Conservation (phyloP, 2,797 vertebrate genomes). For the Brotula barbata region DNA sequence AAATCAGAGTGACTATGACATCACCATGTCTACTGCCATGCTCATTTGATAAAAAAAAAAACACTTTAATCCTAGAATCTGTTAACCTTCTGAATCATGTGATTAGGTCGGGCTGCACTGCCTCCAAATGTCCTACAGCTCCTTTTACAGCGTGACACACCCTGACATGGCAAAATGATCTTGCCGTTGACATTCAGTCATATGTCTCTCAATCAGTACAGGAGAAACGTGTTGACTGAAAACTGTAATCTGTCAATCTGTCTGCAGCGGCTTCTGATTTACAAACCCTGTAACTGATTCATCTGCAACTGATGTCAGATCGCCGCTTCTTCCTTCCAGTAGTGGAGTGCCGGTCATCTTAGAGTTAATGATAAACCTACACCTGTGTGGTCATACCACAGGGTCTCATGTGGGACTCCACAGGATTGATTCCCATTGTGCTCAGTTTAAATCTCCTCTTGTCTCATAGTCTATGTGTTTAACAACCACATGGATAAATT, state of each 20-base stretch:
- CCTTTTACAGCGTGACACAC: background rate
- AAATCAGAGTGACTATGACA: conserved; percentile 27
- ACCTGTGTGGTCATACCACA: too few species aligned
- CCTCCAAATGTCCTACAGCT: background rate
- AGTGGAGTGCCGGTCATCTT: too few species aligned
- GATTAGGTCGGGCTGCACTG: conserved; percentile 3
- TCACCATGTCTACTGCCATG: conserved; percentile 14
- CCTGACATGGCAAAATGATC: background rate
- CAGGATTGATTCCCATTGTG: too few species aligned
- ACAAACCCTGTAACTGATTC: background rate
- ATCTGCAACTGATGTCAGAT: too few species aligned
- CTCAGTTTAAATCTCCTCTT: too few species aligned
- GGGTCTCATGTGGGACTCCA: too few species aligned
- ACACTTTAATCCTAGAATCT: conserved; percentile 1
- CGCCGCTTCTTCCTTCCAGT: too few species aligned
- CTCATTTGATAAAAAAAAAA: conserved; percentile 18
- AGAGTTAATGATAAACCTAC: too few species aligned
- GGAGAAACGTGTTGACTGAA: background rate
- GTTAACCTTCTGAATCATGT: conserved; percentile 22
- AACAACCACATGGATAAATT: too few species aligned
- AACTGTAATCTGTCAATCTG: background rate
- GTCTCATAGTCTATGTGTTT: too few species aligned
- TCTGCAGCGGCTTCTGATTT: conserved; percentile 1
- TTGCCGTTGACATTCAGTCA: background rate
- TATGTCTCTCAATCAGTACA: background rate